These are phyloP conservation scores for Canis aureus DNA, from an alignment of 2,113 vertebrate genomes.

Conservation along the genomic window DNA sequence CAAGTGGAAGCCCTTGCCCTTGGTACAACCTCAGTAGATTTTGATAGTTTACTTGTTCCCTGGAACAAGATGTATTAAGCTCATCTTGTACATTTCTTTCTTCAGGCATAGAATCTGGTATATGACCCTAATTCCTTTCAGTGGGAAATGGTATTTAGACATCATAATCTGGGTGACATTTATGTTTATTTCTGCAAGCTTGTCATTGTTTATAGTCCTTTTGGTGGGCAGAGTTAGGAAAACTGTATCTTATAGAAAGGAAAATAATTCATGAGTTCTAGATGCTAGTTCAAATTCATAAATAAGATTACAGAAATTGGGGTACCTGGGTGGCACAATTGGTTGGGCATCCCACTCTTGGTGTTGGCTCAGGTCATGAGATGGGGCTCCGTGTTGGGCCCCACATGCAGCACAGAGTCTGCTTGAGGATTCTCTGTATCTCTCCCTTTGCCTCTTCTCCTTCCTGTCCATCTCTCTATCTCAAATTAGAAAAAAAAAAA, in stretches of 20 bases:
- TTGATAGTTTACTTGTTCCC: slow-evolving; percentile 10
- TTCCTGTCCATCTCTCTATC: not conserved
- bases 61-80: not conserved
- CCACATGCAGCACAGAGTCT: not conserved
- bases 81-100: not conserved
- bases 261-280: not conserved
- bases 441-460: not conserved
- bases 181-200: not conserved
- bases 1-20: not conserved
- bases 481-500: not conserved
- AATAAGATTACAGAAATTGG: not conserved
- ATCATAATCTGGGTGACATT: not conserved
- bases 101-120: not conserved
- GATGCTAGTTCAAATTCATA: slow-evolving; percentile 9
- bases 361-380: not conserved
- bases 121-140: not conserved
- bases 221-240: not conserved
- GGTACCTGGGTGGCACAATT: not conserved
- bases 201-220: not conserved
- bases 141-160: not conserved
- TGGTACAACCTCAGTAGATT: not conserved
- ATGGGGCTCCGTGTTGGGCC: not conserved
- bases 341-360: not conserved
- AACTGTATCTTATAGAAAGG: not conserved
- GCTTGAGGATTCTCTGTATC: not conserved